Evolutionary conservation across 2,888 invertebrate genomes (phyloP), one percentile per base, ranked within the genome.

Genomic region (Parnassius orleans): DNA sequence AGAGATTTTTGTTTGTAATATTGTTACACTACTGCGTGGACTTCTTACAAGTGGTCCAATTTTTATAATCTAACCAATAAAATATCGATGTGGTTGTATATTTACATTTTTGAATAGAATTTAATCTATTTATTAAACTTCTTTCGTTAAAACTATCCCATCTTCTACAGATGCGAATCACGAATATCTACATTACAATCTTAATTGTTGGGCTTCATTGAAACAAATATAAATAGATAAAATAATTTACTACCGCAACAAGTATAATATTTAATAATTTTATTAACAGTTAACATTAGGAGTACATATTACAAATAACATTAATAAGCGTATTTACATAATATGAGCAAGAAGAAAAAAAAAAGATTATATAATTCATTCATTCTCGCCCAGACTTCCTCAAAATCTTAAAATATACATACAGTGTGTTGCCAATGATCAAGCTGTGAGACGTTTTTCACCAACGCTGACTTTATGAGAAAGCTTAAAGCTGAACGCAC

Each of bases 31-130:
- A 86, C 86, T 83, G 82, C 79, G 78, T 81, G 90, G 89, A 87
- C 88, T 86, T 81, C 87, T 84, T 81, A 81, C 82, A 81, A 80
- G 86, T 81, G 90, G 90, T 89, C 90, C 90, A 91, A 90, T 91
- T 91, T 90, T 91, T 90, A 90, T 91, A 91, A 90, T 84, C 88
- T 90, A 90, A 91, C 90, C 90, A 91, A 90, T 90, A 89, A 90
- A 90, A 87, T 90, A 90, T 90, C 84, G 89, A 91, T 90, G 90
- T 91, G 90, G 90, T 90, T 91, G 90, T 91, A 89, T 88, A 90
- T 90, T 90, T 90, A 89, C 88, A 90, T 88, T 89, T 90, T 87
- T 78, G 53, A 88, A 89, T 88, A 89, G 87, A 89, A 88, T 90
- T 86, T 89, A 86, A 84, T 84, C 81, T 89, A 90, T 90, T 90